phyloP scores from a whole-genome alignment of 1,140 invertebrate genomes.

The Maniola jurtina region DNA sequence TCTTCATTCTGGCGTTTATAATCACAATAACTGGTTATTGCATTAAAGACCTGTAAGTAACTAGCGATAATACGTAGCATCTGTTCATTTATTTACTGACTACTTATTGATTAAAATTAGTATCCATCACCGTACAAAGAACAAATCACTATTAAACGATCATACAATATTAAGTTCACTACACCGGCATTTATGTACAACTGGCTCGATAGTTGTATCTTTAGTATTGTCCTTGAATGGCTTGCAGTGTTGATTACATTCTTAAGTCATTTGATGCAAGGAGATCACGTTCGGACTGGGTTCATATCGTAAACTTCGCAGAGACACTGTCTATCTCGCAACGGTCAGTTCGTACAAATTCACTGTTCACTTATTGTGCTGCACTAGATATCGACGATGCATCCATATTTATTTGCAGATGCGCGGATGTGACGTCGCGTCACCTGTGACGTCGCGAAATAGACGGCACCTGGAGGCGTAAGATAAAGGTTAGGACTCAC shows the following conservation, averaged over 20 bases:
- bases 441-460: conserved; percentile 68
- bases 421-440: conserved; percentile 50
- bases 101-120: neutral
- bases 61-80: conserved; percentile 5
- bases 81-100: neutral
- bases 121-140: neutral
- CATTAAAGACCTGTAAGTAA: neutral
- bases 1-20: neutral
- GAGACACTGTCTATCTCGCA: conserved; percentile 64
- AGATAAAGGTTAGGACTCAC: conserved; percentile 78
- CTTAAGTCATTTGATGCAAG: conserved; percentile 62
- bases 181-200: conserved; percentile 35
- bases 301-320: conserved; percentile 51
- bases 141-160: conserved; percentile 15
- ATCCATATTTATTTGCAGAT: conserved; percentile 59
- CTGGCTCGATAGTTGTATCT: conserved; percentile 50
- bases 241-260: conserved; percentile 59
- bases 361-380: conserved; percentile 69
- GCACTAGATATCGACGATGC: conserved; percentile 50
- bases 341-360: conserved; percentile 55
- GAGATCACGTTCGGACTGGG: conserved; percentile 55
- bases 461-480: conserved; percentile 62
- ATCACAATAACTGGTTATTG: neutral
- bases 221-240: conserved; percentile 66
- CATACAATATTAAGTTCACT: conserved; percentile 37